Percentiles rank a stretch among this genome's conserved stretches.
phyloP scores from a whole-genome alignment of 2,797 vertebrate genomes.

The Halcyon smyrnensis region DNA sequence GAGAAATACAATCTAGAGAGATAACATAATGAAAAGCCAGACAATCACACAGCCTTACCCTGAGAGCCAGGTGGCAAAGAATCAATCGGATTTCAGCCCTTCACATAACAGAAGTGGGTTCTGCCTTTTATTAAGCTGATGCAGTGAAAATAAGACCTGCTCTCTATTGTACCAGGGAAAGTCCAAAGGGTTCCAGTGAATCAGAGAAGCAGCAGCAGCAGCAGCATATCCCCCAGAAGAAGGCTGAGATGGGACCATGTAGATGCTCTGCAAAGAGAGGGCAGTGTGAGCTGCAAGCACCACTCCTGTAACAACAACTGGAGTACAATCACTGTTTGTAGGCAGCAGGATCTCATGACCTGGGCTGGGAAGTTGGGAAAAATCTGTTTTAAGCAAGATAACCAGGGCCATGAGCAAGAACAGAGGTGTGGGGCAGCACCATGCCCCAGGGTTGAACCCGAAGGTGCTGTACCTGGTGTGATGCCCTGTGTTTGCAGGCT shows the following conservation, averaged over 20 bases:
- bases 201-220: not conserved
- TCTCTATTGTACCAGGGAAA: not conserved
- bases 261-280: not conserved
- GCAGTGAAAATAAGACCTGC: not conserved
- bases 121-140: slow-evolving; percentile 36
- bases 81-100: slow-evolving; percentile 42
- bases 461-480: not conserved
- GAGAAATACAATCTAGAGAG: slow-evolving; percentile 22
- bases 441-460: not conserved
- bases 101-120: not conserved
- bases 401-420: not conserved
- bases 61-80: not conserved
- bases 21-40: slow-evolving; percentile 45
- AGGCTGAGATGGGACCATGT: not conserved
- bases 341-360: not conserved
- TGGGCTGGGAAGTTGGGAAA: not conserved
- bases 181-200: not conserved
- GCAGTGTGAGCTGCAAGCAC: not conserved
- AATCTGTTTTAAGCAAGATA: not conserved
- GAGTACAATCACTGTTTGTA: not conserved
- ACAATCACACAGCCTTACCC: slow-evolving; percentile 22
- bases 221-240: not conserved
- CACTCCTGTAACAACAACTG: not conserved
- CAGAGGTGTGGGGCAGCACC: not conserved
- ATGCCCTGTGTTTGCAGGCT: not conserved